Evolutionary conservation across 2,797 vertebrate genomes (phyloP).

Genomic region (Acanthis flammea): DNA sequence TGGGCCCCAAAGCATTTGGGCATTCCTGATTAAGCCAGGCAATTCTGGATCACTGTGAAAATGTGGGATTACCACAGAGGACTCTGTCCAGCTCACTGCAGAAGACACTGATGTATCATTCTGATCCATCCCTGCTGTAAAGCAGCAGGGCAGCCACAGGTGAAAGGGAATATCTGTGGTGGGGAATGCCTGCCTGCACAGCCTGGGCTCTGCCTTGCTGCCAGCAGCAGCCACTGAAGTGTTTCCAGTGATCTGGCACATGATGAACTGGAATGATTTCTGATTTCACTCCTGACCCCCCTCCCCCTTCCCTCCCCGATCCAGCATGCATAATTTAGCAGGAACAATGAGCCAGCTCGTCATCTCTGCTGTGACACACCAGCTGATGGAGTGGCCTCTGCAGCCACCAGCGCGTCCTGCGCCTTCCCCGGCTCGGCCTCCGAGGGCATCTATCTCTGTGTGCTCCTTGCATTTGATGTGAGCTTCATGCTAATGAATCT

Average conservation of each 20-base stretch:
- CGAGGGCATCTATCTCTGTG: conserved; percentile 70
- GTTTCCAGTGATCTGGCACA: background rate
- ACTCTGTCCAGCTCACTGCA: background rate
- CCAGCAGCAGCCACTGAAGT: background rate
- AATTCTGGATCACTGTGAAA: background rate
- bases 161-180: background rate
- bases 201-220: background rate
- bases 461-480: conserved; percentile 7
- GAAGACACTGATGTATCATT: background rate
- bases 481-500: conserved; percentile 8
- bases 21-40: background rate
- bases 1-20: accelerated
- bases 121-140: background rate
- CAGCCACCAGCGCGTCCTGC: background rate
- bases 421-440: conserved; percentile 34
- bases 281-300: background rate
- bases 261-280: background rate
- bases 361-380: background rate
- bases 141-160: background rate
- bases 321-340: background rate
- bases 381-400: background rate
- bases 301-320: background rate
- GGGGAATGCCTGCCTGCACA: background rate
- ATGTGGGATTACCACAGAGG: background rate
- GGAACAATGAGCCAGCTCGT: conserved; percentile 6